A percentile compares a stretch with the other conserved stretches of the same genome.
These are phyloP conservation scores for Enoplosus armatus DNA, from an alignment of 2,797 vertebrate genomes.

Conservation along the genomic window DNA sequence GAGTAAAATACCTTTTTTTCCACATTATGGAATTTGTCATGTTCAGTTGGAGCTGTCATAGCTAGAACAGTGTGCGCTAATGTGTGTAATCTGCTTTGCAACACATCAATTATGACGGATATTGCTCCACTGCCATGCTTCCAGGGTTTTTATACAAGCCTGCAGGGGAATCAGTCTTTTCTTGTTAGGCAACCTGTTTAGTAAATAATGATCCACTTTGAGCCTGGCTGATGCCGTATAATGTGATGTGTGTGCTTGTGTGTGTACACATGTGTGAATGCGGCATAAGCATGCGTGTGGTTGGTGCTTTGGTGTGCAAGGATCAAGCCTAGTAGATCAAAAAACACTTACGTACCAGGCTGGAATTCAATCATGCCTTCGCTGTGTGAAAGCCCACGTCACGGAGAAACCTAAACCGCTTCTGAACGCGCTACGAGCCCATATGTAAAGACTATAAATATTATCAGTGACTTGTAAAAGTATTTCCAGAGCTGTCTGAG, in stretches of 20 bases:
- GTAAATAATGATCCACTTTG: conserved; percentile 89
- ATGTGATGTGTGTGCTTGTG: conserved; percentile 63
- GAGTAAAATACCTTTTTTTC: conserved; percentile 70
- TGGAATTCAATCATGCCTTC: conserved; percentile 77
- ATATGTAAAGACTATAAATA: conserved; percentile 74
- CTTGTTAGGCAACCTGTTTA: conserved; percentile 89
- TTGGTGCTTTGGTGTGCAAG: conserved; percentile 58
- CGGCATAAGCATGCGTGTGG: conserved; percentile 28
- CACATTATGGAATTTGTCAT: conserved; percentile 89
- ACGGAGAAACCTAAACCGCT: conserved; percentile 54
- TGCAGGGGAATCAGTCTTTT: conserved; percentile 87
- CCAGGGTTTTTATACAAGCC: conserved; percentile 80
- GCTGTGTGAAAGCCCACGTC: conserved; percentile 50
- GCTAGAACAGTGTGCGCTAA: conserved; percentile 89
- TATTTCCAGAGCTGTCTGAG: conserved; percentile 67
- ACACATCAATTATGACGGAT: conserved; percentile 92
- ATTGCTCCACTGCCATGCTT: conserved; percentile 82
- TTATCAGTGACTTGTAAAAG: conserved; percentile 63
- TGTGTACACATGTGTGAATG: conserved; percentile 3
- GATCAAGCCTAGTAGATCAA: conserved; percentile 76
- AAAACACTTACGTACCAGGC: conserved; percentile 74
- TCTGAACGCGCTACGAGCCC: conserved; percentile 47
- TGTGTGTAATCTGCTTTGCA: conserved; percentile 92
- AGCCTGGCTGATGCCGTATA: conserved; percentile 77
- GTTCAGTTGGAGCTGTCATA: conserved; percentile 90